phyloP scores from a whole-genome alignment of 92 coral and sea anemone species.

The Epizoanthus fatuus region DNA sequence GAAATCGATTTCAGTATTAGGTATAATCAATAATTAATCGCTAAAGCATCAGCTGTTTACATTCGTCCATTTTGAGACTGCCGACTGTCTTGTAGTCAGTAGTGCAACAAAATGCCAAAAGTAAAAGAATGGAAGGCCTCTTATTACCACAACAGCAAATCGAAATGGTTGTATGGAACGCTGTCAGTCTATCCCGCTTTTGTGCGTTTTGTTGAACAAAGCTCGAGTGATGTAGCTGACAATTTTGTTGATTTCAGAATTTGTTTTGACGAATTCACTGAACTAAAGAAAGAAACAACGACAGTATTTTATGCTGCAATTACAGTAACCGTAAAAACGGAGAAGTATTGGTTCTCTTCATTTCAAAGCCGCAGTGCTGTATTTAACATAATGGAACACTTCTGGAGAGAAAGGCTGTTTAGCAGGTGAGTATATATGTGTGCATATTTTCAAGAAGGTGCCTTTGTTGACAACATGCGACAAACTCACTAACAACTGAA shows the following conservation, averaged over 20 bases:
- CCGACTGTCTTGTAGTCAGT: too few relatives aligned
- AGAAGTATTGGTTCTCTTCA: constrained; percentile 95
- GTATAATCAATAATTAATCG: constrained; percentile 13
- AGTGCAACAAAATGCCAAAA: constrained; percentile 61
- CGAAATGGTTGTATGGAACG: constrained; percentile 88
- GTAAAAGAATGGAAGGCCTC: constrained; percentile 94
- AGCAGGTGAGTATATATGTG: constrained; percentile 58
- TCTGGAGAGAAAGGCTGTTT: constrained; percentile 93
- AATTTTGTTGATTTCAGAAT: constrained; percentile 71
- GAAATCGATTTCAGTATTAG: constrained; percentile 1
- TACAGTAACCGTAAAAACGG: constrained; percentile 72
- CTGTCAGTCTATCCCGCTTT: constrained; percentile 71
- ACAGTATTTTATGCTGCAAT: constrained; percentile 85
- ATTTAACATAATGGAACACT: constrained; percentile 90
- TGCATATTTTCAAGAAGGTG: too few relatives aligned
- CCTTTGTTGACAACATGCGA: too few relatives aligned
- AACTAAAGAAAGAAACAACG: constrained; percentile 86
- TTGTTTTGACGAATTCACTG: constrained; percentile 80
- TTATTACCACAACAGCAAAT: constrained; percentile 78
- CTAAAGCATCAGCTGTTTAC: constrained; percentile 7
- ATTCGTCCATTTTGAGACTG: background rate
- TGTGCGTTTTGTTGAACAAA: constrained; percentile 80
- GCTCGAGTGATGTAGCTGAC: constrained; percentile 37
- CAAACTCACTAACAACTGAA: too few relatives aligned
- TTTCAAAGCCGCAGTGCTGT: constrained; percentile 82